Conservation (phyloP, 2,888 invertebrate species). For the Pristionchus exspectatus region DNA sequence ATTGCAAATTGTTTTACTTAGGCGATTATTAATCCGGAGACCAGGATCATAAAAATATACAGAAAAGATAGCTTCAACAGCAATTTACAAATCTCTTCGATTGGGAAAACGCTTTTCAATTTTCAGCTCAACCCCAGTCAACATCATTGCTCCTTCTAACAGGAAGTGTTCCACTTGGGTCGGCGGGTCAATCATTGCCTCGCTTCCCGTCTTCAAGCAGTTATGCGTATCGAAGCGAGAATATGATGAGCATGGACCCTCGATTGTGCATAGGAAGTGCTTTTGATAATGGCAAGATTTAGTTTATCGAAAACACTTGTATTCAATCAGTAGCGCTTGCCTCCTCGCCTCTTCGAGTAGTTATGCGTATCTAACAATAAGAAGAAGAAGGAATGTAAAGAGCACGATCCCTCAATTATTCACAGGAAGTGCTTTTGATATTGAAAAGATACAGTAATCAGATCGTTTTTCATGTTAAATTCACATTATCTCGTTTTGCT, state of each 20-base stretch:
- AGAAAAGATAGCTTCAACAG: no score
- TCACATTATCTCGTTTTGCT: background rate
- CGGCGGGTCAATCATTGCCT: conserved; percentile 96
- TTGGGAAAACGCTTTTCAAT: background rate
- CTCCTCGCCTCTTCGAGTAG: conserved; percentile 92
- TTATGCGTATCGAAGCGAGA: conserved; percentile 86
- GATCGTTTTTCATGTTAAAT: no score
- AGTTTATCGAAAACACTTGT: background rate
- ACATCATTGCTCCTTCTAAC: conserved; percentile 84
- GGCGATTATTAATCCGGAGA: no score
- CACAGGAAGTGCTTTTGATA: background rate
- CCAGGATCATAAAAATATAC: no score
- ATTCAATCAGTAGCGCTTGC: conserved; percentile 83
- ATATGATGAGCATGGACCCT: background rate
- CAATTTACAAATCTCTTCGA: no score
- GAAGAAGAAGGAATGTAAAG: conserved; percentile 70
- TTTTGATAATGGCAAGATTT: background rate
- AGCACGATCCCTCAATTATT: background rate
- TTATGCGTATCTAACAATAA: conserved; percentile 89
- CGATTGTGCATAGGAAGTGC: conserved; percentile 1
- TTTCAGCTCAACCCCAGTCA: conserved; percentile 82
- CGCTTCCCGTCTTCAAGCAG: conserved; percentile 91
- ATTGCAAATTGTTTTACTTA: no score
- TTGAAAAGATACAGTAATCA: no score
- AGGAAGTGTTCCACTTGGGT: conserved; percentile 98